Conservation (phyloP, 2,113 vertebrate genomes). For the Cettia cetti region DNA sequence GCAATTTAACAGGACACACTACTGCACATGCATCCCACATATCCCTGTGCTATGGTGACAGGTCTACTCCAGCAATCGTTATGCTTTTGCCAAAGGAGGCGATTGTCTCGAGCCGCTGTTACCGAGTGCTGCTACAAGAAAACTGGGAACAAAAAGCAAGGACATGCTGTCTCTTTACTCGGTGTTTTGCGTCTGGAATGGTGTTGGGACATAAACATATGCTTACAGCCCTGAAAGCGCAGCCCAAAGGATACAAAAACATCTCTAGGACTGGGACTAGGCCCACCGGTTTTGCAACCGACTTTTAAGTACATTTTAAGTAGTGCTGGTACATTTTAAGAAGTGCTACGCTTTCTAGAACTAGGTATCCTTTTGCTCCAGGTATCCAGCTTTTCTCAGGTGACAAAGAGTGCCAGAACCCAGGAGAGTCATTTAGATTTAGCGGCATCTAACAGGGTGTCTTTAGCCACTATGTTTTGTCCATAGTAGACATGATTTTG, state of each 20-base stretch:
- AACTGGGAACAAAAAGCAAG: not conserved
- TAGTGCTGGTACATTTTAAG: not conserved
- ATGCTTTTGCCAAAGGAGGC: conserved; percentile 30
- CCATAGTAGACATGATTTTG: conserved; percentile 42
- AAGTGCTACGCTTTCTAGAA: not conserved
- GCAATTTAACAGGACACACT: not conserved
- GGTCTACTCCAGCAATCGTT: conserved; percentile 34
- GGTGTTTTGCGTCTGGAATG: not conserved
- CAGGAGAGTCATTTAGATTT: conserved; percentile 1
- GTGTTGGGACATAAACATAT: conserved; percentile 1
- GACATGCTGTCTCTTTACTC: not conserved
- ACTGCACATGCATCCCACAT: not conserved
- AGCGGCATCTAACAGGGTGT: conserved; percentile 41
- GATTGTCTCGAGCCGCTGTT: conserved; percentile 40
- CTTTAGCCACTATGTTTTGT: conserved; percentile 22
- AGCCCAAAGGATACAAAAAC: conserved; percentile 43
- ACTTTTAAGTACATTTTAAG: not conserved
- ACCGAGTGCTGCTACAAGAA: conserved; percentile 5
- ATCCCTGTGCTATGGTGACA: conserved; percentile 10
- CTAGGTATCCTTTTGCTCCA: conserved; percentile 35
- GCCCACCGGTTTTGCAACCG: not conserved
- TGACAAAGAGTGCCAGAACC: conserved; percentile 53
- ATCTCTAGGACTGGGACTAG: not conserved
- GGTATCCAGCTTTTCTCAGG: conserved; percentile 39
- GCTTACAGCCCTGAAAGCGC: conserved; percentile 34